Evolutionary conservation across 1,140 invertebrate species (phyloP), one percentile per base, ranked within the genome.

Genomic region (Drosophila saltans): DNA sequence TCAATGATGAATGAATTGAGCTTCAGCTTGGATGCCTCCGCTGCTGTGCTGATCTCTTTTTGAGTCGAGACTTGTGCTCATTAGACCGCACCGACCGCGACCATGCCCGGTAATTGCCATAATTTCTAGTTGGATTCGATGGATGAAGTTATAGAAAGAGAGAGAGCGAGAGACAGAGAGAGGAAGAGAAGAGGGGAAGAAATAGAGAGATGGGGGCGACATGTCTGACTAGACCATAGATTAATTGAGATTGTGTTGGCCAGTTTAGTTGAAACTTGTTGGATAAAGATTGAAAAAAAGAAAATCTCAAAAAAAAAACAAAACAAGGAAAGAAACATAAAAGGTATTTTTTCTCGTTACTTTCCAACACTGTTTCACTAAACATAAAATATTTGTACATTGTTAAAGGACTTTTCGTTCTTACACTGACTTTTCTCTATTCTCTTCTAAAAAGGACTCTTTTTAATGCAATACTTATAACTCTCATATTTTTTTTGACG

Each of bases 1-100:
- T 69, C 75, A 78, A 80, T 89, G 83, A 88, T 88, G 83, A 88
- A 88, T 88, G 83, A 88, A 88, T 88, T 83, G 84, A 88, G 83
- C 71, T 67, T 40, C 36, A 56, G 39, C 65, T 40, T 36, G 33
- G 55, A 28, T 68, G 24, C 58, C 56, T 67, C 56, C 45, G 43
- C 63, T 39, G 36, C 16, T 16, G 16, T 16, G 28, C 36, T 81
- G 82, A 85, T 86, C 82, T 69, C 83, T 75, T 83, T 75, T 45
- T n/a, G 11, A 59, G 48, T 41, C 73, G 72, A 67, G 61, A 40
- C 52, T 69, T 75, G 57, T 59, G 79, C 83, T 85, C 82, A 85
- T 85, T 85, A 85, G 82, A 70, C 72, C 81, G 52, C 66, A 59
- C 71, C 74, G 80, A 88, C 83, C 82, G 76, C 76, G 80, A 86